These are phyloP conservation scores for Gymnocheta viridis DNA, from an alignment of 2,888 invertebrate genomes.

Conservation along the genomic window DNA sequence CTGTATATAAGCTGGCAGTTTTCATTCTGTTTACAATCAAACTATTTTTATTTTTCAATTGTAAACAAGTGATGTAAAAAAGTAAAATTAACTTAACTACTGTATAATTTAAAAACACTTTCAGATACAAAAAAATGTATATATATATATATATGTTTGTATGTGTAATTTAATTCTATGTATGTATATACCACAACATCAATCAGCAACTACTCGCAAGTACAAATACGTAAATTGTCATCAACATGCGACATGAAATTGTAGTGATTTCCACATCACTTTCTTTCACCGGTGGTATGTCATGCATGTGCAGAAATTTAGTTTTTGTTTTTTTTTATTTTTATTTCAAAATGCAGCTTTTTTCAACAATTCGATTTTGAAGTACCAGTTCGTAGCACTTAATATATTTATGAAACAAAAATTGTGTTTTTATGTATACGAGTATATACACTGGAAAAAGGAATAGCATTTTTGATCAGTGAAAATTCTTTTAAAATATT, in stretches of 20 bases:
- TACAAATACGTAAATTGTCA: constrained; percentile 32
- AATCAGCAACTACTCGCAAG: constrained; percentile 27
- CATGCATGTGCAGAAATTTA: constrained; percentile 26
- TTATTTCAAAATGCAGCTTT: constrained; percentile 14
- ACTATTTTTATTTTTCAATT: neutral
- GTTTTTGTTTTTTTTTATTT: constrained; percentile 2
- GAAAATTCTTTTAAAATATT: no score
- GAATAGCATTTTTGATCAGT: no score
- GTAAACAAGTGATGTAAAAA: constrained; percentile 34
- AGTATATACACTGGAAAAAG: constrained; percentile 8
- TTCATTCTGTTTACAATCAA: neutral
- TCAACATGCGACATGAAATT: constrained; percentile 49
- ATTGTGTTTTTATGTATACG: neutral
- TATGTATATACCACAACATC: constrained; percentile 7
- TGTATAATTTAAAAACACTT: constrained; percentile 38
- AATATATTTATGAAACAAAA: constrained; percentile 32
- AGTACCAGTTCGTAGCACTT: constrained; percentile 39
- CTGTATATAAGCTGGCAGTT: neutral
- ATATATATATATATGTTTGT: neutral
- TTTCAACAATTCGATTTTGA: constrained; percentile 18
- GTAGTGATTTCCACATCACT: constrained; percentile 47
- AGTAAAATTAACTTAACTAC: constrained; percentile 40
- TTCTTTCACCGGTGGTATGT: constrained; percentile 19
- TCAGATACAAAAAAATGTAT: neutral
- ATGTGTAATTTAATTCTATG: neutral